These are phyloP conservation scores for Vanessa tameamea DNA, from an alignment of 1,140 invertebrate genomes.

Conservation along the genomic window DNA sequence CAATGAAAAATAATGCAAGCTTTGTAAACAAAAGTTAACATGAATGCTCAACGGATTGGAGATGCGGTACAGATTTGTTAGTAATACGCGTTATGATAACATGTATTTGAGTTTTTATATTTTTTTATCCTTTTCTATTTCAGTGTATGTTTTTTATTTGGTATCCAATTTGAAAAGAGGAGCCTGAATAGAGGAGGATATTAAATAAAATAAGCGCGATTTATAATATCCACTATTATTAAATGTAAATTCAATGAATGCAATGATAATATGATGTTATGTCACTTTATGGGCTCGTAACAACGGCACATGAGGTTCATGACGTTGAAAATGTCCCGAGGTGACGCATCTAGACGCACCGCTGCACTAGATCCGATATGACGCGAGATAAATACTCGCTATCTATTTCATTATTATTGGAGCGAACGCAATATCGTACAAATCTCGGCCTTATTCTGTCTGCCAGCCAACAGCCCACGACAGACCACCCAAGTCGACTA, in stretches of 20 bases:
- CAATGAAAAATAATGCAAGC: too few relatives aligned
- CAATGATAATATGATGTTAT: slow-evolving; percentile 19
- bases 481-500: slow-evolving; percentile 72
- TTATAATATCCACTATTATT: too few relatives aligned
- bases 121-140: too few relatives aligned
- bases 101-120: too few relatives aligned
- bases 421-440: slow-evolving; percentile 67
- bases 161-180: too few relatives aligned
- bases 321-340: slow-evolving; percentile 55
- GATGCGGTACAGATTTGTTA: too few relatives aligned
- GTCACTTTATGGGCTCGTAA: slow-evolving; percentile 39
- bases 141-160: too few relatives aligned
- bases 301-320: slow-evolving; percentile 41
- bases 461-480: slow-evolving; percentile 53
- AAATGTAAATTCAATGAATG: slow-evolving; percentile 10
- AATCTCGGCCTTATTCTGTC: slow-evolving; percentile 72
- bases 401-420: slow-evolving; percentile 73
- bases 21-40: neutral
- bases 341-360: slow-evolving; percentile 66
- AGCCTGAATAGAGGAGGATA: too few relatives aligned
- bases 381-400: slow-evolving; percentile 71
- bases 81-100: too few relatives aligned
- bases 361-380: slow-evolving; percentile 69
- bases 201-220: too few relatives aligned
- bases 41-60: neutral